These are phyloP conservation scores for Planococcus citri DNA, from an alignment of 1,140 invertebrate genomes.

Conservation along the genomic window DNA sequence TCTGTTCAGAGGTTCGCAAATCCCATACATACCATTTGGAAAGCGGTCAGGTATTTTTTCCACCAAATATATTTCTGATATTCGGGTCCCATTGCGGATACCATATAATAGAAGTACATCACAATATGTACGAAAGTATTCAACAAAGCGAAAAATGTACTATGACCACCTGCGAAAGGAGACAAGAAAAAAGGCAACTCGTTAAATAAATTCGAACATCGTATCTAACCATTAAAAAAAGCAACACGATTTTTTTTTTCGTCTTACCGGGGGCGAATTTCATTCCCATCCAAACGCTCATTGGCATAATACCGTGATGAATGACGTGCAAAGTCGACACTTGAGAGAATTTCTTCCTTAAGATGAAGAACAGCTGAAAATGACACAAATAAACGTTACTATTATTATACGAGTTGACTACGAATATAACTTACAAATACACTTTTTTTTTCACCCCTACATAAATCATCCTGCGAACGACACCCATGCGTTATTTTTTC, in stretches of 20 bases:
- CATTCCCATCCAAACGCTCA: constrained; percentile 90
- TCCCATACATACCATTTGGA: constrained; percentile 65
- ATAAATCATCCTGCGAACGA: too few relatives aligned
- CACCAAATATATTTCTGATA: constrained; percentile 89
- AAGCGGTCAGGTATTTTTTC: constrained; percentile 84
- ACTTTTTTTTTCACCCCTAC: too few relatives aligned
- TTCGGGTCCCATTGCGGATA: constrained; percentile 76
- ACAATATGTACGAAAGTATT: constrained; percentile 89
- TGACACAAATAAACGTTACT: too few relatives aligned
- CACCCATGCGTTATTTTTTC: too few relatives aligned
- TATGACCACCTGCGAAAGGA: constrained; percentile 59
- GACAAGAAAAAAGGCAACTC: background rate
- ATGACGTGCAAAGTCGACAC: constrained; percentile 88
- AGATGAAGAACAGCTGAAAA: constrained; percentile 70
- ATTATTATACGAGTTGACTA: too few relatives aligned
- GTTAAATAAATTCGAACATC: too few relatives aligned
- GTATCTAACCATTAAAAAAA: too few relatives aligned
- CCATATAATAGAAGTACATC: constrained; percentile 91
- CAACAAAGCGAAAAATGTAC: constrained; percentile 78
- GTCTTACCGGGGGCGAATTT: constrained; percentile 77
- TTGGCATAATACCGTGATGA: constrained; percentile 90
- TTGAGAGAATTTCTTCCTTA: constrained; percentile 84
- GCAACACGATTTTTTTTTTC: background rate
- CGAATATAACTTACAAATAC: too few relatives aligned
- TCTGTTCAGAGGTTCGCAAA: background rate